A percentile compares a stretch with the other conserved stretches of the same genome.
Evolutionary conservation across 2,888 invertebrate species (phyloP).

Genomic region (Scrobipalpa atriplicella): DNA sequence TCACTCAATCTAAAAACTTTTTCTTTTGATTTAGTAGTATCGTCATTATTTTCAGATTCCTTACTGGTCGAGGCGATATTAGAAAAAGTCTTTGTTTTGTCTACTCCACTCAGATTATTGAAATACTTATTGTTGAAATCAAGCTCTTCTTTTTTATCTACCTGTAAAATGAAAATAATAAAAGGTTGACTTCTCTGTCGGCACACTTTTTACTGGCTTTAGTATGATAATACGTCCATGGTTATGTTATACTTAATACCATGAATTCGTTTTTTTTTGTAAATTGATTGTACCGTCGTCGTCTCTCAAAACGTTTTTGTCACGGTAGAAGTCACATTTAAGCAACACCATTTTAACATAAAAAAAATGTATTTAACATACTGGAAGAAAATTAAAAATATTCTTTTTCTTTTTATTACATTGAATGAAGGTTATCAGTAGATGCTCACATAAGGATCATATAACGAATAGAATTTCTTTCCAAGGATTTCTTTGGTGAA

Average conservation of each 20-base stretch:
- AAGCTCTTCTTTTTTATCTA: slow-evolving; percentile 57
- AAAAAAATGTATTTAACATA: too few species aligned
- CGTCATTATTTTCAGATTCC: not conserved
- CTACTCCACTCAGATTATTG: not conserved
- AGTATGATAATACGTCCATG: too few species aligned
- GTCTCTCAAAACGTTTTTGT: too few species aligned
- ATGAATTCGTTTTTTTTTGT: too few species aligned
- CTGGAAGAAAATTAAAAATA: not conserved
- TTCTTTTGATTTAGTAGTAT: not conserved
- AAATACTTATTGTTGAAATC: slow-evolving; percentile 69
- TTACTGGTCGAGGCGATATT: not conserved
- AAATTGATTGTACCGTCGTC: too few species aligned
- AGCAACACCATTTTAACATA: too few species aligned
- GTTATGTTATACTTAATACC: too few species aligned
- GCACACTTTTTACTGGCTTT: too few species aligned
- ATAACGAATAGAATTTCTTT: slow-evolving; percentile 67
- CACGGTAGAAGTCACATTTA: too few species aligned
- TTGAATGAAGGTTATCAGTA: not conserved
- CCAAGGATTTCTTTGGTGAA: slow-evolving; percentile 56
- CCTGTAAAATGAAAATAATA: not conserved
- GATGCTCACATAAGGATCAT: slow-evolving; percentile 70
- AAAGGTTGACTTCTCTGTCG: too few species aligned
- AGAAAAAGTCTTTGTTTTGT: not conserved
- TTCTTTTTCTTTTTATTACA: not conserved
- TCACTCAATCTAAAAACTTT: not conserved